A percentile compares a stretch with the other conserved stretches of the same genome.
These are phyloP conservation scores for Drosophila lacicola DNA, from an alignment of 2,888 invertebrate genomes.

Conservation along the genomic window DNA sequence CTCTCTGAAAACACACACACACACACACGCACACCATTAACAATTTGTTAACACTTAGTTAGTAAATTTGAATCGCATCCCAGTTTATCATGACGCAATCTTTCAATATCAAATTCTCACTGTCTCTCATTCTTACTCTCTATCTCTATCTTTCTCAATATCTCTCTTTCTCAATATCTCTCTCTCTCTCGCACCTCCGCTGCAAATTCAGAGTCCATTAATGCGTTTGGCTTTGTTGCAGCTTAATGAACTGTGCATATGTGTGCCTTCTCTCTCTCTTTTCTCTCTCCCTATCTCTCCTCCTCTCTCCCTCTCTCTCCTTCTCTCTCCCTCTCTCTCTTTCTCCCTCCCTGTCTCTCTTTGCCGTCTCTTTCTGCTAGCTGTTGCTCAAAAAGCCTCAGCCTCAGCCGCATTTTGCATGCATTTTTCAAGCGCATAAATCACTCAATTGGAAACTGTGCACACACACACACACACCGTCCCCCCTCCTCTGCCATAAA, in stretches of 20 bases:
- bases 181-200: background rate
- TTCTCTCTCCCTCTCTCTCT: background rate
- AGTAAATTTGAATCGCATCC: conserved; percentile 4
- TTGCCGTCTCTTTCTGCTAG: conserved; percentile 2
- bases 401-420: conserved; percentile 52
- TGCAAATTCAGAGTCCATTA: conserved; percentile 5
- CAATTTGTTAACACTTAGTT: conserved; percentile 55
- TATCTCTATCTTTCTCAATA: background rate
- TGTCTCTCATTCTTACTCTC: background rate
- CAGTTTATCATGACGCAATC: background rate
- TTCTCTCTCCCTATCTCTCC: background rate
- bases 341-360: background rate
- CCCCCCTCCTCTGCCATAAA: background rate
- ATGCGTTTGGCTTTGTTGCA: conserved; percentile 30
- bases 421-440: conserved; percentile 76
- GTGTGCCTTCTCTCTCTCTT: background rate
- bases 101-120: conserved; percentile 1
- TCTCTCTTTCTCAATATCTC: background rate
- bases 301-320: background rate
- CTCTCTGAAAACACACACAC: background rate
- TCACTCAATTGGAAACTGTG: conserved; percentile 79
- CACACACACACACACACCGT: conserved; percentile 31
- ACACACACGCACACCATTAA: conserved; percentile 9
- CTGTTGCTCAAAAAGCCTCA: conserved; percentile 36
- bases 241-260: conserved; percentile 34